A percentile compares a stretch with the other conserved stretches of the same genome.
These are phyloP conservation scores for Ooceraea biroi DNA, from an alignment of 1,140 invertebrate genomes.

Conservation along the genomic window DNA sequence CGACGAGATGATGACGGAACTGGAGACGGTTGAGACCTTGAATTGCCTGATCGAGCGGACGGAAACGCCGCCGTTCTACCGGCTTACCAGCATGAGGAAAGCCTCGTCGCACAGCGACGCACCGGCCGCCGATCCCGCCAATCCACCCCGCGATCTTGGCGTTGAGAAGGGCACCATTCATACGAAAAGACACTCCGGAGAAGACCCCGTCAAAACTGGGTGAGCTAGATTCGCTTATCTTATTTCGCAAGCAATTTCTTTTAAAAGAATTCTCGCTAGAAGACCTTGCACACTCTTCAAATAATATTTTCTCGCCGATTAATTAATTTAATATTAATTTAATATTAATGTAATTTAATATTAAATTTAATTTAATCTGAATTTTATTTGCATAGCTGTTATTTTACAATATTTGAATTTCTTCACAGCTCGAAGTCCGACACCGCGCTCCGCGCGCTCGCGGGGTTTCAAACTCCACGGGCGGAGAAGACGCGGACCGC, in stretches of 20 bases:
- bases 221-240: constrained; percentile 71
- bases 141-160: constrained; percentile 87
- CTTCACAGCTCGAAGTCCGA: constrained; percentile 87
- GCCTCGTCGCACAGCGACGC: constrained; percentile 94
- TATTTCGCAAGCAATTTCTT: neutral
- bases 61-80: constrained; percentile 98
- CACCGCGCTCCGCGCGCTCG: constrained; percentile 87
- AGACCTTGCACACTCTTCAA: too few species aligned
- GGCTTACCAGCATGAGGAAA: constrained; percentile 95
- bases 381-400: too few species aligned
- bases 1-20: constrained; percentile 98
- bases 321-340: too few species aligned
- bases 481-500: constrained; percentile 88
- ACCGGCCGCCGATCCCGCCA: constrained; percentile 86
- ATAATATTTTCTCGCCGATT: too few species aligned
- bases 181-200: constrained; percentile 97
- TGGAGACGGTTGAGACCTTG: constrained; percentile 98
- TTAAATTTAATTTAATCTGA: too few species aligned
- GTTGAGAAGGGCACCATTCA: constrained; percentile 98
- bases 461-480: constrained; percentile 86
- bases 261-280: too few species aligned
- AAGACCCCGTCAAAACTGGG: constrained; percentile 93
- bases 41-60: constrained; percentile 98
- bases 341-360: too few species aligned
- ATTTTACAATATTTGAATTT: neutral